A percentile compares a stretch with the other conserved stretches of the same genome.
phyloP scores from a whole-genome alignment of 2,888 invertebrate species.

The Pharmacophagus antenor region DNA sequence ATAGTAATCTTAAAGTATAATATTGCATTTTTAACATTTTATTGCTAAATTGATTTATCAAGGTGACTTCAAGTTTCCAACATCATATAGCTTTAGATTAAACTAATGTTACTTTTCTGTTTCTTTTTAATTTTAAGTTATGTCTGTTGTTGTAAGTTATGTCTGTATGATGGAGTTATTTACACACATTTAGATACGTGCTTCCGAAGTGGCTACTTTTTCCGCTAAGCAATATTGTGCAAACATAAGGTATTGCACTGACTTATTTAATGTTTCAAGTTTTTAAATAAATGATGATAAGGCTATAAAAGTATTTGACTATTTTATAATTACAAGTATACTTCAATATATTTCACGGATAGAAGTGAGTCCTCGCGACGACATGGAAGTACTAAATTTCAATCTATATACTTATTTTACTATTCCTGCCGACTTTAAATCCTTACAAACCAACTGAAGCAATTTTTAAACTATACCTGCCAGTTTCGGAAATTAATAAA shows the following conservation, averaged over 20 bases:
- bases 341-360: slow-evolving; percentile 12
- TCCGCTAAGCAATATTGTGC: not conserved
- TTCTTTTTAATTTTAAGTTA: too few relatives aligned
- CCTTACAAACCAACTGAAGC: slow-evolving; percentile 56
- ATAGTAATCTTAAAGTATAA: too few relatives aligned
- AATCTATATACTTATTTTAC: slow-evolving; percentile 54
- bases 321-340: slow-evolving; percentile 12
- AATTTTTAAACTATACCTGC: slow-evolving; percentile 40
- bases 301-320: not conserved
- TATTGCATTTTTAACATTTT: too few relatives aligned
- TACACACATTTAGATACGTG: not conserved
- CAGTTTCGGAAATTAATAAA: slow-evolving; percentile 36
- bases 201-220: not conserved
- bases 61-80: too few relatives aligned
- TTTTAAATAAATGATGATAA: not conserved
- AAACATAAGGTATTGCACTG: not conserved
- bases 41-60: too few relatives aligned
- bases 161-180: too few relatives aligned
- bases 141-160: too few relatives aligned
- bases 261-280: not conserved
- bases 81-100: too few relatives aligned
- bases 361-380: slow-evolving; percentile 33
- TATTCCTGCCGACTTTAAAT: slow-evolving; percentile 48
- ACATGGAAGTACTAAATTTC: slow-evolving; percentile 46
- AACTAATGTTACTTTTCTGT: too few relatives aligned